phyloP scores from a whole-genome alignment of 2,113 vertebrate genomes.

The Uropsilus gracilis region DNA sequence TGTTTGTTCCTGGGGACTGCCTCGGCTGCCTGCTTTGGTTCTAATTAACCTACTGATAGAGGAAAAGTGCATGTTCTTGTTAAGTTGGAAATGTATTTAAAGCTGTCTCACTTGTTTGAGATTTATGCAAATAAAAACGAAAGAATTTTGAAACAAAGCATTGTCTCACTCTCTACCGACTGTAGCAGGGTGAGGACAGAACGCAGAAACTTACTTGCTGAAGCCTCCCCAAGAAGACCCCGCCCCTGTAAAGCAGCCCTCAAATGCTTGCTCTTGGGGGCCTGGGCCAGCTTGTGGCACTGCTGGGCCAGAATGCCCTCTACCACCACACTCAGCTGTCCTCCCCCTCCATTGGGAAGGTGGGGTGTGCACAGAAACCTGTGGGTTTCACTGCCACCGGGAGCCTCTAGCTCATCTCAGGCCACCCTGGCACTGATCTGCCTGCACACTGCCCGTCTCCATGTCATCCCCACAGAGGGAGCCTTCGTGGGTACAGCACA shows the following conservation, averaged over 20 bases:
- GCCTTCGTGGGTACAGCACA: background rate
- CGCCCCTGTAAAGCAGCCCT: background rate
- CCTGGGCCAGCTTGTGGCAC: background rate
- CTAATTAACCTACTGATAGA: slow-evolving; percentile 33
- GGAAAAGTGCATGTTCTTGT: slow-evolving; percentile 31
- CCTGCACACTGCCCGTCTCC: background rate
- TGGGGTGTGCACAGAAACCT: background rate
- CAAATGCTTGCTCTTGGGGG: background rate
- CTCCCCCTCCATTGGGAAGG: fast-evolving
- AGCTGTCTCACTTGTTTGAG: slow-evolving; percentile 16
- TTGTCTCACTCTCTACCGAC: background rate
- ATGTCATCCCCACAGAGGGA: background rate
- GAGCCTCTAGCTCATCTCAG: background rate
- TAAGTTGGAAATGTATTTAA: slow-evolving; percentile 36
- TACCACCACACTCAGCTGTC: background rate
- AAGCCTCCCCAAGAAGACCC: fast-evolving
- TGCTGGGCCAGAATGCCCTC: background rate
- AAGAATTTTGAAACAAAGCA: background rate
- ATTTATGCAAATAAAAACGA: slow-evolving; percentile 16
- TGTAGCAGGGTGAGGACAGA: background rate
- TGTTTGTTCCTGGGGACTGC: background rate
- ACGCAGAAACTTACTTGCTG: fast-evolving
- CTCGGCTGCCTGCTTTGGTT: background rate
- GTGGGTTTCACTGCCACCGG: too few relatives aligned
- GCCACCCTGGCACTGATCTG: background rate